Conservation (phyloP, 2,797 vertebrate species). For the Sus cebifrons region DNA sequence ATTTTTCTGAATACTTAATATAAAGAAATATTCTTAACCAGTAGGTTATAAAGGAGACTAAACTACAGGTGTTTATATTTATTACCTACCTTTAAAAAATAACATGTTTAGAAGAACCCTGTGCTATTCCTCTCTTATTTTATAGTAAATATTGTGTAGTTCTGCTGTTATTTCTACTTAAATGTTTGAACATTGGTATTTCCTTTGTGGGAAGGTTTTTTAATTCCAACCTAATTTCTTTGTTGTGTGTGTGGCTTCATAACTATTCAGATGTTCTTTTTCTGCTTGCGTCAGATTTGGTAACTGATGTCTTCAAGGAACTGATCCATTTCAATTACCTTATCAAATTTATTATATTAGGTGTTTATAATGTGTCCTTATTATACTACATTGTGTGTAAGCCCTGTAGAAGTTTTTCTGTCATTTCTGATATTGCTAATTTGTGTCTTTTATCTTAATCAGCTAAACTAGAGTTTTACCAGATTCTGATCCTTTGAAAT, state of each 20-base stretch:
- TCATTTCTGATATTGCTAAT: background rate
- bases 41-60: background rate
- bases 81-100: background rate
- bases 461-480: background rate
- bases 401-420: background rate
- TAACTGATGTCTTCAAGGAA: background rate
- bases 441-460: background rate
- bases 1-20: background rate
- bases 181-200: background rate
- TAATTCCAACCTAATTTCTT: background rate
- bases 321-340: background rate
- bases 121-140: background rate
- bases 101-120: background rate
- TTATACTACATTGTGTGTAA: background rate
- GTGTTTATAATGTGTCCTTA: background rate
- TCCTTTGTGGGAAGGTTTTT: background rate
- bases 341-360: background rate
- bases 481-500: background rate
- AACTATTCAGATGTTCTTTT: background rate
- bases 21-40: background rate
- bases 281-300: background rate
- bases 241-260: background rate
- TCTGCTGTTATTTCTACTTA: background rate
- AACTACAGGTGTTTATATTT: background rate
- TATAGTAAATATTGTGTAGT: conserved; percentile 11